Percentiles rank a stretch among this genome's conserved stretches.
phyloP scores from a whole-genome alignment of 1,140 invertebrate genomes.

The Drosophila guanche region DNA sequence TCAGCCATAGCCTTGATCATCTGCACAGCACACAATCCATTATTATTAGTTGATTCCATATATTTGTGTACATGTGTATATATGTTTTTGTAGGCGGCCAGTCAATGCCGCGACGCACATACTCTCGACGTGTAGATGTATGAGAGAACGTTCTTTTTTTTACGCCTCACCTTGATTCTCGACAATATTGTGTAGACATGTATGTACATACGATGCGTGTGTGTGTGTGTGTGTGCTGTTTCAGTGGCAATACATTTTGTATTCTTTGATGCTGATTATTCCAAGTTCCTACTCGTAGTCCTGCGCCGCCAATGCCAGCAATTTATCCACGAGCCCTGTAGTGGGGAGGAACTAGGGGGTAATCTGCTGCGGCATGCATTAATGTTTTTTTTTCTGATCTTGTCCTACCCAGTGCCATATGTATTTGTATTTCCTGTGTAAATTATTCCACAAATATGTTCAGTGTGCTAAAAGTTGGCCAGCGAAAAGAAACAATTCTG shows the following conservation, averaged over 20 bases:
- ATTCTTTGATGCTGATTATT: neutral
- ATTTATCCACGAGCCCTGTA: no score
- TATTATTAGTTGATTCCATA: conserved; percentile 10
- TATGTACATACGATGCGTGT: conserved; percentile 10
- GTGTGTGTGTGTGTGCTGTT: conserved; percentile 24
- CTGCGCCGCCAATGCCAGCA: no score
- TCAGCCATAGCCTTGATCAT: conserved; percentile 17
- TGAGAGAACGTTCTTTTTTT: conserved; percentile 63
- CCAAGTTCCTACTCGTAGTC: no score
- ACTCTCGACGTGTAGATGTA: conserved; percentile 38
- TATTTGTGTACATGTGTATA: conserved; percentile 32
- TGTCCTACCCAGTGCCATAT: neutral
- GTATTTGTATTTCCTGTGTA: conserved; percentile 23
- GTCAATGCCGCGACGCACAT: conserved; percentile 60
- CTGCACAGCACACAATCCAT: conserved; percentile 26
- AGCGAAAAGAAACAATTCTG: conserved; percentile 49
- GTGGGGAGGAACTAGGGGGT: no score
- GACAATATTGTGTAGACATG: conserved; percentile 24
- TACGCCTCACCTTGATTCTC: conserved; percentile 73
- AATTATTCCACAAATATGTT: conserved; percentile 15
- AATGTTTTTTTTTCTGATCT: no score
- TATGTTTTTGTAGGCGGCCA: conserved; percentile 51
- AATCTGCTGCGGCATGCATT: no score
- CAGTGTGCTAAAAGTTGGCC: conserved; percentile 22
- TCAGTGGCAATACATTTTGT: conserved; percentile 37